Evolutionary conservation across 2,888 invertebrate genomes (phyloP), one percentile per base, ranked within the genome.

Genomic region (Cheilosia pagana): DNA sequence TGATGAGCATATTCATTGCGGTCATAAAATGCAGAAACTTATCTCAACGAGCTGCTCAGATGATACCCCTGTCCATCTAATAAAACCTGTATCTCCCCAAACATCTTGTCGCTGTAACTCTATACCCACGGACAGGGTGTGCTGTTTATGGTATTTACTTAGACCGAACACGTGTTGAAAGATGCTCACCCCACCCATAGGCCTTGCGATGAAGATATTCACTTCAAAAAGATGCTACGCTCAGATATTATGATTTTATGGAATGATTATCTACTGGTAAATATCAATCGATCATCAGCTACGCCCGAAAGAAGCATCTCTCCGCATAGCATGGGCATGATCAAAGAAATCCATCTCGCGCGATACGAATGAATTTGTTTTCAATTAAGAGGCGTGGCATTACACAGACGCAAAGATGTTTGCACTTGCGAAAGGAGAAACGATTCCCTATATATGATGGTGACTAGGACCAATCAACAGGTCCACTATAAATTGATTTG

Each of bases 301-400:
- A 43, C 10, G 45, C 55, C 59, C 52, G n/a, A 25, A 65, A 31
- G 55, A 45, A 65, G 59, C 43, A 65, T 67, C 59, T 72, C 35
- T 21, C 4, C n/a, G 31, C 52, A 31, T 23, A 28, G 28, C 55
- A 35, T 21, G 39, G 23, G 43, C 19, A 16, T 83, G 83, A 83
- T 83, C 83, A 83, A 83, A 83, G 72, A 43, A 50, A 60, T 74
- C 62, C 74, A 81, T 68, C 59, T 70, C 21, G 31, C 45, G 14
- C 41, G 41, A 43, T 25, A 35, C 28, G 31, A 21, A 45, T 48
- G 48, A 57, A 70, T 70, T 52, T 65, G 43, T 76, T 63, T 76
- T 50, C 59, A 52, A 63, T 39, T 39, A 41, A 57, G 23, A 68
- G 67, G 55, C 68, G 67, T 50, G 43, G 68, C 75, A 41, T 75